Evolutionary conservation across 2,888 invertebrate genomes (phyloP).

Genomic region (Sturmia bella): DNA sequence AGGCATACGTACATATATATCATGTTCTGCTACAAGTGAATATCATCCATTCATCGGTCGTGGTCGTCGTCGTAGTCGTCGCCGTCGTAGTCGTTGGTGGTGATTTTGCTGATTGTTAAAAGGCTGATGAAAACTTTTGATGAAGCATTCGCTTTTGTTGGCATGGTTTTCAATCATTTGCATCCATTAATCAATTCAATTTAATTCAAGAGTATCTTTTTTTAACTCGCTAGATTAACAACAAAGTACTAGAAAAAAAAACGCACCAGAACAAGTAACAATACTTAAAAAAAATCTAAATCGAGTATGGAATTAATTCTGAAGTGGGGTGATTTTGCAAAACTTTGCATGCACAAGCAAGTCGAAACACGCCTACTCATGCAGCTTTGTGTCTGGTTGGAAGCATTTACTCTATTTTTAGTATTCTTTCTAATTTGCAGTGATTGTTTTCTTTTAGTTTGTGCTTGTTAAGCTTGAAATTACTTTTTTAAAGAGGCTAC

Average conservation of each 20-base stretch:
- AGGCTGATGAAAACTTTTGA: constrained; percentile 44
- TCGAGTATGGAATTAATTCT: constrained; percentile 39
- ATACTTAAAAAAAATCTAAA: constrained; percentile 39
- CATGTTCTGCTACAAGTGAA: neutral
- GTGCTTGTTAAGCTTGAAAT: constrained; percentile 15
- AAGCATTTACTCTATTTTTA: constrained; percentile 10
- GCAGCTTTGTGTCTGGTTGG: constrained; percentile 44
- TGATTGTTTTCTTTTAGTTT: constrained; percentile 37
- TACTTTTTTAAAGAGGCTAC: neutral
- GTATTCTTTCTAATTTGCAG: constrained; percentile 46
- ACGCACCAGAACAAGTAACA: constrained; percentile 23
- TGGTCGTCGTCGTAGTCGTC: neutral
- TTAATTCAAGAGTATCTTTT: constrained; percentile 67
- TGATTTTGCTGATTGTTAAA: constrained; percentile 38
- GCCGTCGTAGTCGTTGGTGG: neutral
- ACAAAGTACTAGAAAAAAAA: constrained; percentile 41
- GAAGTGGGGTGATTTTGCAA: constrained; percentile 22
- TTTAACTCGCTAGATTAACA: constrained; percentile 52
- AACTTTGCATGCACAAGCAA: constrained; percentile 9
- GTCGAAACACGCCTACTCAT: constrained; percentile 55
- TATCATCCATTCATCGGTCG: too few relatives aligned
- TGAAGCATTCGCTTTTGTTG: constrained; percentile 56
- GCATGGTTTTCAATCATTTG: constrained; percentile 79
- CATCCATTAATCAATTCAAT: constrained; percentile 81
- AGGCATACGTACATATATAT: neutral